phyloP scores from a whole-genome alignment of 2,888 invertebrate species.

The Andrena marginata region DNA sequence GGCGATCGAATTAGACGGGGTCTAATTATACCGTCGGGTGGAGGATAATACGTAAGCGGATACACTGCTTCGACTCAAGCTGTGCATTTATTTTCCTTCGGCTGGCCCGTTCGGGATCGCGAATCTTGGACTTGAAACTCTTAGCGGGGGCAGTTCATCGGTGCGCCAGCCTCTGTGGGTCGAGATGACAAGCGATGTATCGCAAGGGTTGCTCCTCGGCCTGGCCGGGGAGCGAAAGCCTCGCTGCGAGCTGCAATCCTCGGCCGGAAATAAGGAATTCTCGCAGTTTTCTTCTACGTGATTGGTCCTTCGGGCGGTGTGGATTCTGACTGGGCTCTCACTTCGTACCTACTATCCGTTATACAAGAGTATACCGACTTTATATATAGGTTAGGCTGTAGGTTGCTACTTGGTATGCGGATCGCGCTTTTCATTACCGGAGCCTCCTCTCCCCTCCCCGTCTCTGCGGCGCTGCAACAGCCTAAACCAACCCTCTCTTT shows the following conservation, averaged over 20 bases:
- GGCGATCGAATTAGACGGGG: slow-evolving; percentile 52
- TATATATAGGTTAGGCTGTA: slow-evolving; percentile 78
- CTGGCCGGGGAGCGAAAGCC: background rate
- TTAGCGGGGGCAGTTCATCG: background rate
- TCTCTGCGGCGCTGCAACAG: slow-evolving; percentile 81
- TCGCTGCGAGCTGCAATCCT: slow-evolving; percentile 18
- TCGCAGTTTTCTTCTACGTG: slow-evolving; percentile 71
- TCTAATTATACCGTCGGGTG: slow-evolving; percentile 55
- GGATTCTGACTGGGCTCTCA: slow-evolving; percentile 71
- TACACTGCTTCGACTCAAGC: background rate
- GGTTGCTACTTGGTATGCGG: slow-evolving; percentile 87
- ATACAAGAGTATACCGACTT: slow-evolving; percentile 67
- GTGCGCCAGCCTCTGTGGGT: too few species aligned
- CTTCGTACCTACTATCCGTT: slow-evolving; percentile 78
- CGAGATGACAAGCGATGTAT: background rate
- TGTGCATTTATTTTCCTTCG: slow-evolving; percentile 11
- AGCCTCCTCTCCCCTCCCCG: slow-evolving; percentile 81
- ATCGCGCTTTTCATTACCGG: slow-evolving; percentile 88
- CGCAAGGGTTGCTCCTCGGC: slow-evolving; percentile 24
- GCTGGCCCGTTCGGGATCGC: background rate
- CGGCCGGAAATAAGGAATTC: slow-evolving; percentile 70
- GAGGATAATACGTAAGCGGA: slow-evolving; percentile 39
- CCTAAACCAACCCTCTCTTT: slow-evolving; percentile 83
- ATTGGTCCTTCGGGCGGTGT: slow-evolving; percentile 69
- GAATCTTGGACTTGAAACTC: background rate